phyloP scores from a whole-genome alignment of 2,797 vertebrate species.

The Neosilurus hyrtlii region DNA sequence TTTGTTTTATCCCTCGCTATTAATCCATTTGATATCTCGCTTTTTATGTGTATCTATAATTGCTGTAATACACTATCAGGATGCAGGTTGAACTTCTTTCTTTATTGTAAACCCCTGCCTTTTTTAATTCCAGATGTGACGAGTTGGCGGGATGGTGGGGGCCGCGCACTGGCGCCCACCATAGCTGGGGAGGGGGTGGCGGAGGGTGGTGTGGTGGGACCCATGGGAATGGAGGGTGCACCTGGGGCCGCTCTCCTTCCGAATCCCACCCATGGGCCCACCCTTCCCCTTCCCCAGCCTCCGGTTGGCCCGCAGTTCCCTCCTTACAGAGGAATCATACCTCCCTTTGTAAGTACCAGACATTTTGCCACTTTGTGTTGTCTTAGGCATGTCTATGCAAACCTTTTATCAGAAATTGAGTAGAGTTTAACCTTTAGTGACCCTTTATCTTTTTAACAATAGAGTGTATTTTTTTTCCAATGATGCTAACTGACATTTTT shows the following conservation, averaged over 20 bases:
- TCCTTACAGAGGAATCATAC: slow-evolving; percentile 87
- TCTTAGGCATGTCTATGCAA: not conserved
- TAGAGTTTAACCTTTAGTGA: not conserved
- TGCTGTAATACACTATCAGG: not conserved
- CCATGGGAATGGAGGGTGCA: slow-evolving; percentile 78
- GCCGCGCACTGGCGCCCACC: slow-evolving; percentile 79
- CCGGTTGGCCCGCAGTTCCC: slow-evolving; percentile 84
- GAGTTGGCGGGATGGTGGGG: slow-evolving; percentile 94
- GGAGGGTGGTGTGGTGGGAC: slow-evolving; percentile 78
- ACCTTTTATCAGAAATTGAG: not conserved
- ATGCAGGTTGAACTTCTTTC: not conserved
- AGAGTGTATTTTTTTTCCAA: not conserved
- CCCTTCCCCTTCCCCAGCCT: slow-evolving; percentile 77
- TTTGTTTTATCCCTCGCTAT: not conserved
- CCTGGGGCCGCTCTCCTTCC: slow-evolving; percentile 68
- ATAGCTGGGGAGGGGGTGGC: slow-evolving; percentile 78
- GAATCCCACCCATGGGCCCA: slow-evolving; percentile 71
- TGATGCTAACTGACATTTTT: not conserved
- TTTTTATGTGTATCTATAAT: not conserved
- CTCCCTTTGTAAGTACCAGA: slow-evolving; percentile 84
- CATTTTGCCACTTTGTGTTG: not conserved
- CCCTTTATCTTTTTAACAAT: not conserved
- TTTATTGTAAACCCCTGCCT: not conserved
- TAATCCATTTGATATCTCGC: not conserved
- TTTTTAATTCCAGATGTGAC: slow-evolving; percentile 75